Percentiles rank a stretch among this genome's conserved stretches.
Evolutionary conservation across 2,888 invertebrate genomes (phyloP).

Genomic region (Cerastoderma edule): DNA sequence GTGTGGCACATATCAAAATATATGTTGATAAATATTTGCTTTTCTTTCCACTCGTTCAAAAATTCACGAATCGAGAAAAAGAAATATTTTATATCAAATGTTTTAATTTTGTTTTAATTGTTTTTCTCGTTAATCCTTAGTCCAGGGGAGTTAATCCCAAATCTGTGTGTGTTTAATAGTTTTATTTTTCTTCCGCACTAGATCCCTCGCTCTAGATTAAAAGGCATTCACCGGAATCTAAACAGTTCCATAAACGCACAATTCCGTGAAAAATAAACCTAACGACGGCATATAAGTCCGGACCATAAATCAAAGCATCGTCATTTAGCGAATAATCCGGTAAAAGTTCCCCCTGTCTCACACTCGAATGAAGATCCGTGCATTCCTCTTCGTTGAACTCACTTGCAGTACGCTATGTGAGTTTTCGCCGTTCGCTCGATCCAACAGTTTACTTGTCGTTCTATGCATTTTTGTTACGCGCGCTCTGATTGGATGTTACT

Average conservation of each 20-base stretch:
- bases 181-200: too few species aligned
- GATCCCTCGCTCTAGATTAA: too few species aligned
- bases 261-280: slow-evolving; percentile 21
- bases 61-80: too few species aligned
- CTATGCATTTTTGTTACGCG: slow-evolving; percentile 53
- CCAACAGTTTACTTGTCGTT: too few species aligned
- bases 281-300: slow-evolving; percentile 17
- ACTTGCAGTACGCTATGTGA: slow-evolving; percentile 43
- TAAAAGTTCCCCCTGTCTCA: slow-evolving; percentile 29
- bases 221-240: slow-evolving; percentile 12
- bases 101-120: background rate
- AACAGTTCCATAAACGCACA: slow-evolving; percentile 18
- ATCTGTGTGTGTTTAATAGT: slow-evolving; percentile 3
- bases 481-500: slow-evolving; percentile 44
- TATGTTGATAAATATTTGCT: too few species aligned
- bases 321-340: slow-evolving; percentile 25
- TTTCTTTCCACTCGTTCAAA: too few species aligned
- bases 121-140: slow-evolving; percentile 17
- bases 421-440: slow-evolving; percentile 49
- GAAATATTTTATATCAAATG: background rate
- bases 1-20: too few species aligned
- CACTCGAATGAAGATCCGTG: slow-evolving; percentile 40
- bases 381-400: slow-evolving; percentile 48
- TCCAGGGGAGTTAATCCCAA: slow-evolving; percentile 47
- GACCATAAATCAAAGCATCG: slow-evolving; percentile 22